Evolutionary conservation across 2,113 vertebrate genomes (phyloP).

Genomic region (Proteles cristata): DNA sequence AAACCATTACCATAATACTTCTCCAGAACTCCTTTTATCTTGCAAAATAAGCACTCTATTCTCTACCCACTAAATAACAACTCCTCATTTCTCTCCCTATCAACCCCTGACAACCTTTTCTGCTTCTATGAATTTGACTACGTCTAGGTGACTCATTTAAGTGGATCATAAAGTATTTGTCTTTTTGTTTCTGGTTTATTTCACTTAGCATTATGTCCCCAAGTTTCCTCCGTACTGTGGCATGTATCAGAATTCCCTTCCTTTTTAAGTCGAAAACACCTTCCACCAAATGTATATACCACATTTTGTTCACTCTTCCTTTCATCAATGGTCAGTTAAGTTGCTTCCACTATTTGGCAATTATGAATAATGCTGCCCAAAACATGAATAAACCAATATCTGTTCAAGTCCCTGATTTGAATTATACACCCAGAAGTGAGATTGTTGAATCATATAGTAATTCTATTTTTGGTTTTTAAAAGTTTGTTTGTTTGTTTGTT

Average conservation of each 20-base stretch:
- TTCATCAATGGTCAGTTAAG: not conserved
- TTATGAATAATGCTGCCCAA: not conserved
- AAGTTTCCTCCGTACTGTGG: not conserved
- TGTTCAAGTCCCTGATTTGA: not conserved
- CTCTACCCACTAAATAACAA: not conserved
- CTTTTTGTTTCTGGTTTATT: not conserved
- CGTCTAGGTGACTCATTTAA: not conserved
- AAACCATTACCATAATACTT: not conserved
- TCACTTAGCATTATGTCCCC: not conserved
- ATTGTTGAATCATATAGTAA: not conserved
- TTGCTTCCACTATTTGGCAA: not conserved
- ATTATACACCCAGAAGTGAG: not conserved
- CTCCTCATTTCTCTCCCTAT: rapidly evolving
- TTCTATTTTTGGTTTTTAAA: not conserved
- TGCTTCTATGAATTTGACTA: not conserved
- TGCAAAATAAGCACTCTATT: not conserved
- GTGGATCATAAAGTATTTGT: not conserved
- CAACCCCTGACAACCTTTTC: not conserved
- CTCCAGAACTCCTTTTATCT: not conserved
- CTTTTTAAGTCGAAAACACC: not conserved
- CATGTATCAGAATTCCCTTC: not conserved
- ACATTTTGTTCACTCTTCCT: not conserved
- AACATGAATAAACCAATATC: not conserved
- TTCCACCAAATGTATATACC: not conserved
- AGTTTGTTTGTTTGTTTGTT: not conserved